Evolutionary conservation across 2,797 vertebrate species (phyloP).

Genomic region (Danio tinwini): DNA sequence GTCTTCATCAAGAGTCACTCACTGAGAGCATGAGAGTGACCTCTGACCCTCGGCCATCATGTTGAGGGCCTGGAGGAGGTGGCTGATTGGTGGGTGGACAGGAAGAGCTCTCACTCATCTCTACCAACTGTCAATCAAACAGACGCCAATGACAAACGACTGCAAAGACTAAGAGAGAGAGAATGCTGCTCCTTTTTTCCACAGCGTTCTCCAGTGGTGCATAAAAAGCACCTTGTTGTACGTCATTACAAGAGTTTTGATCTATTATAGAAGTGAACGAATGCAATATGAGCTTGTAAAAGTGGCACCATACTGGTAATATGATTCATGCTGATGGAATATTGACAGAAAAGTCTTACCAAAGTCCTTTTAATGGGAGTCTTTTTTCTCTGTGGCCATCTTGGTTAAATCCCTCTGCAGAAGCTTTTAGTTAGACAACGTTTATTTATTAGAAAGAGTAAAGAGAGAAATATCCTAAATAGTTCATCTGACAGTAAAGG

Average conservation of each 20-base stretch:
- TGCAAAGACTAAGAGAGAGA: constrained; percentile 18
- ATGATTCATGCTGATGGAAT: constrained; percentile 2
- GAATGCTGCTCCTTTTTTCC: not conserved
- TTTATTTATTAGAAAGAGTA: not conserved
- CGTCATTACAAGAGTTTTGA: not conserved
- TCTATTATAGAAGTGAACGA: constrained; percentile 15
- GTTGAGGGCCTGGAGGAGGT: constrained; percentile 46
- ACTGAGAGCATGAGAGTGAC: constrained; percentile 50
- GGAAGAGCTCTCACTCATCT: constrained; percentile 38
- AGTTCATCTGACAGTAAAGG: not conserved
- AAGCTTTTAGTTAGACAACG: not conserved
- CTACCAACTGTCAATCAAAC: constrained; percentile 47
- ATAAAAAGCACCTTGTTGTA: constrained; percentile 19
- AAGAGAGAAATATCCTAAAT: not conserved
- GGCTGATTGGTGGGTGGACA: constrained; percentile 50
- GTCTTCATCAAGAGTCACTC: constrained; percentile 52
- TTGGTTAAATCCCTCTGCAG: constrained; percentile 5
- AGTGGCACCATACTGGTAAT: not conserved
- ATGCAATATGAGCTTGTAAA: not conserved
- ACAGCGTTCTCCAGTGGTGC: not conserved
- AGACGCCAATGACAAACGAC: constrained; percentile 12
- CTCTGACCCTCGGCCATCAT: constrained; percentile 65
- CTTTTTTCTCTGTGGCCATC: not conserved
- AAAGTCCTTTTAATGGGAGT: not conserved
- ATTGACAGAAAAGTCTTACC: not conserved